Conservation (phyloP, 2,888 invertebrate genomes). For the Andrena dorsata region DNA sequence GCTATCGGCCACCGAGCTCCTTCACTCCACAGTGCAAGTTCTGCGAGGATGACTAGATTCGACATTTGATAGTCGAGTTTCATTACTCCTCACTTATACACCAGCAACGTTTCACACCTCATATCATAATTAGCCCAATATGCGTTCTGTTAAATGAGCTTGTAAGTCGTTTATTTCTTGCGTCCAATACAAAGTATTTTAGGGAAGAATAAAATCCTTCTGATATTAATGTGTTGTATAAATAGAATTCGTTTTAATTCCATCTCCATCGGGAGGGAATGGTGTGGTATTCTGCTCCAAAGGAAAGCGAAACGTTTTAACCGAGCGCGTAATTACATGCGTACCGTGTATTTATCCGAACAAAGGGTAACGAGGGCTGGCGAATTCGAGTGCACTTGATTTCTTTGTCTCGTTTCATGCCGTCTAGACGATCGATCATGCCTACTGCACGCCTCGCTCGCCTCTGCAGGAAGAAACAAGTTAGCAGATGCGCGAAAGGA, state of each 20-base stretch:
- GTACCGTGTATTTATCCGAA: constrained; percentile 56
- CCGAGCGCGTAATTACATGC: constrained; percentile 54
- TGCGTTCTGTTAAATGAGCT: not conserved
- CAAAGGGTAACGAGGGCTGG: constrained; percentile 57
- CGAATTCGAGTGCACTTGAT: constrained; percentile 61
- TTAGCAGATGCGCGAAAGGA: constrained; percentile 12
- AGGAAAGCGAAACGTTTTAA: constrained; percentile 31
- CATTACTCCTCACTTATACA: too few relatives aligned
- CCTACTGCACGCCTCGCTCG: constrained; percentile 27
- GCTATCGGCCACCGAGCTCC: too few relatives aligned
- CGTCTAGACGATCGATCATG: constrained; percentile 62
- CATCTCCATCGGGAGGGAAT: not conserved
- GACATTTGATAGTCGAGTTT: too few relatives aligned
- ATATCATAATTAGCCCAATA: not conserved
- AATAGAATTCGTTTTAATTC: constrained; percentile 32
- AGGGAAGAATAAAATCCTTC: not conserved
- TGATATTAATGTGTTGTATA: constrained; percentile 36
- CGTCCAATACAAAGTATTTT: not conserved
- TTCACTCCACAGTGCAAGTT: too few relatives aligned
- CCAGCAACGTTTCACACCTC: too few relatives aligned
- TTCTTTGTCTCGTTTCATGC: constrained; percentile 61
- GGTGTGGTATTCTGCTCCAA: constrained; percentile 23
- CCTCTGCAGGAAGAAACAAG: constrained; percentile 35
- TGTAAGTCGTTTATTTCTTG: not conserved
- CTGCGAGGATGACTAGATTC: too few relatives aligned